Conservation (phyloP, 23 tunicate species). For the Diplosoma virens region DNA sequence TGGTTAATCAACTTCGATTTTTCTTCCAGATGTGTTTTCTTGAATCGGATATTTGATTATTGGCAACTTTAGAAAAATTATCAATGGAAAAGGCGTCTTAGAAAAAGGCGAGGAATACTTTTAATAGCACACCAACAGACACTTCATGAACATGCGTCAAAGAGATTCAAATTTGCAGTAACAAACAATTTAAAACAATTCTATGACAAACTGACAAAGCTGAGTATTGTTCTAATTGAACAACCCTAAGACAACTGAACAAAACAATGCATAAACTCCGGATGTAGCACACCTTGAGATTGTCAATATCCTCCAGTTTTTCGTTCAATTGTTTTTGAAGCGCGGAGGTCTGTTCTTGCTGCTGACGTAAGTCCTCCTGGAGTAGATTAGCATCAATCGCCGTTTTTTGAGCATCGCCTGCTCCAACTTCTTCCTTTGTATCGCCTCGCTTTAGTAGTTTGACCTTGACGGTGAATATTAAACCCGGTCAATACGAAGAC, state of each 20-base stretch:
- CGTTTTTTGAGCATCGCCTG: conserved; percentile 2
- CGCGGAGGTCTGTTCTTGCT: conserved; percentile 36
- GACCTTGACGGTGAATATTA: neutral
- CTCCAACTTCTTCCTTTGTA: neutral
- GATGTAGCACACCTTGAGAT: conserved; percentile 47
- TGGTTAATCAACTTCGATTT: conserved; percentile 60
- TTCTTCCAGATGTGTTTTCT: conserved; percentile 64
- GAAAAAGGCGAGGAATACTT: too few relatives aligned
- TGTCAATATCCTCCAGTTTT: conserved; percentile 59
- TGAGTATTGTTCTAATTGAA: too few relatives aligned
- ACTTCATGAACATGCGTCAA: too few relatives aligned
- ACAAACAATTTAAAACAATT: too few relatives aligned
- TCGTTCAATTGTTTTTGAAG: conserved; percentile 53
- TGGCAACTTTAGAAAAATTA: too few relatives aligned
- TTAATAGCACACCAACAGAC: too few relatives aligned
- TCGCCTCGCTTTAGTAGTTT: conserved; percentile 12
- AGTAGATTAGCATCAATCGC: neutral
- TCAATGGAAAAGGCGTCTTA: too few relatives aligned
- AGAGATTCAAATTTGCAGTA: too few relatives aligned
- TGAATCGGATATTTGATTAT: neutral
- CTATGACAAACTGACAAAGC: too few relatives aligned
- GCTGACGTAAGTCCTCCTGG: conserved; percentile 2
- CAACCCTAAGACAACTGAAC: too few relatives aligned
- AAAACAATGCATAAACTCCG: too few relatives aligned
- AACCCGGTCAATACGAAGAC: too few relatives aligned